Evolutionary conservation across 2,797 vertebrate species (phyloP).

Genomic region (Prionace glauca): DNA sequence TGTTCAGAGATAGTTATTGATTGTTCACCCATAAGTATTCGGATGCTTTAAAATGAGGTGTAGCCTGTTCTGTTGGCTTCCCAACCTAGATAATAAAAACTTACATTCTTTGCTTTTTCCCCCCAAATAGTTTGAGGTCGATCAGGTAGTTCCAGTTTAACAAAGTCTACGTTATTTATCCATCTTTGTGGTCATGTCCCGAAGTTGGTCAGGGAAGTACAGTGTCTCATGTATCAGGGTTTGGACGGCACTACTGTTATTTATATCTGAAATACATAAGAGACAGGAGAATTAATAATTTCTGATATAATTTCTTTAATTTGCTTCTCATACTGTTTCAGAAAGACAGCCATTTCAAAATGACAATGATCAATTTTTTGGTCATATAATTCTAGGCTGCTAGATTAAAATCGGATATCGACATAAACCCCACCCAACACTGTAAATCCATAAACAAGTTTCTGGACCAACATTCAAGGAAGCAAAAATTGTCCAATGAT

Average conservation of each 20-base stretch:
- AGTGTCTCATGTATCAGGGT: conserved; percentile 69
- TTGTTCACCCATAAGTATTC: neutral
- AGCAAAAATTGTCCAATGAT: neutral
- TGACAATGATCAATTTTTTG: neutral
- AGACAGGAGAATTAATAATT: neutral
- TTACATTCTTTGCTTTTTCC: neutral
- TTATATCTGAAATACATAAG: conserved; percentile 58
- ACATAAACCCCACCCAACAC: neutral
- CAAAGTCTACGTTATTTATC: neutral
- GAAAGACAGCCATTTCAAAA: neutral
- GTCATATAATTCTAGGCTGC: neutral
- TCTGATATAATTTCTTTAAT: neutral
- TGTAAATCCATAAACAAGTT: neutral
- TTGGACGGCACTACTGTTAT: conserved; percentile 60
- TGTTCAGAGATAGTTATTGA: neutral
- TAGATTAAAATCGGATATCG: neutral
- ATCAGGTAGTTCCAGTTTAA: neutral
- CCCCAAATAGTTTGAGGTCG: neutral
- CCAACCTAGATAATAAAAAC: neutral
- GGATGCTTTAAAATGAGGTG: neutral
- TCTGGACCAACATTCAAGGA: neutral
- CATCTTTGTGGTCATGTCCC: neutral
- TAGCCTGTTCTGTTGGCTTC: neutral
- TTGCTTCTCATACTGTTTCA: neutral
- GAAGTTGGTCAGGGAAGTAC: conserved; percentile 60